phyloP scores from a whole-genome alignment of 2,113 vertebrate genomes.

The Campylorhamphus procurvoides region DNA sequence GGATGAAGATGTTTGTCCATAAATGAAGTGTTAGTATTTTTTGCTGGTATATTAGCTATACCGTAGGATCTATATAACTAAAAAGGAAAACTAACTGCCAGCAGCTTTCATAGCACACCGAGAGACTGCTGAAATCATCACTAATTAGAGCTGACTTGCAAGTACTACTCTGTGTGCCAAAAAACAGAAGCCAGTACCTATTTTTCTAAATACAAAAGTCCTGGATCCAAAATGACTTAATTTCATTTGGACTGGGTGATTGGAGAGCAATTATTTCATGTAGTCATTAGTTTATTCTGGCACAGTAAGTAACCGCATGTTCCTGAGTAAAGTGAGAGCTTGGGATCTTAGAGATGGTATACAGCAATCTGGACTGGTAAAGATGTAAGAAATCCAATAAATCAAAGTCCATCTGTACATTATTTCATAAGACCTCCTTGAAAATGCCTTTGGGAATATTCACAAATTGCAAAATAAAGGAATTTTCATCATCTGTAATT shows the following conservation, averaged over 20 bases:
- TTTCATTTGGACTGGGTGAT: not conserved
- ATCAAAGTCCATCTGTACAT: not conserved
- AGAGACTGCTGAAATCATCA: not conserved
- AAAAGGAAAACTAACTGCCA: not conserved
- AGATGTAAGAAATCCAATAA: not conserved
- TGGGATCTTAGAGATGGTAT: not conserved
- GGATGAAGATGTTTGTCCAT: not conserved
- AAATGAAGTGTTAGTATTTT: not conserved
- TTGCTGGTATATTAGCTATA: not conserved
- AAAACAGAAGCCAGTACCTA: not conserved
- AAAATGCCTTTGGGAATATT: not conserved
- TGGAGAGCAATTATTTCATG: constrained; percentile 2
- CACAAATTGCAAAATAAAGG: constrained; percentile 9
- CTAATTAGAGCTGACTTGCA: constrained; percentile 25
- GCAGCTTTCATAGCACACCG: not conserved
- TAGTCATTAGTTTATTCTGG: constrained; percentile 39
- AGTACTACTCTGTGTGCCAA: not conserved
- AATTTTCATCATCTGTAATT: not conserved
- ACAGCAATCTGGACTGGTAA: not conserved
- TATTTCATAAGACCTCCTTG: not conserved
- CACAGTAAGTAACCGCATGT: not conserved
- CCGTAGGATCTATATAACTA: not conserved
- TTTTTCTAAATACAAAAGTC: constrained; percentile 1
- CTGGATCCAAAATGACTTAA: not conserved
- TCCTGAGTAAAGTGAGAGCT: not conserved